Evolutionary conservation across 2,797 vertebrate genomes (phyloP).

Genomic region (Vespertilio murinus): DNA sequence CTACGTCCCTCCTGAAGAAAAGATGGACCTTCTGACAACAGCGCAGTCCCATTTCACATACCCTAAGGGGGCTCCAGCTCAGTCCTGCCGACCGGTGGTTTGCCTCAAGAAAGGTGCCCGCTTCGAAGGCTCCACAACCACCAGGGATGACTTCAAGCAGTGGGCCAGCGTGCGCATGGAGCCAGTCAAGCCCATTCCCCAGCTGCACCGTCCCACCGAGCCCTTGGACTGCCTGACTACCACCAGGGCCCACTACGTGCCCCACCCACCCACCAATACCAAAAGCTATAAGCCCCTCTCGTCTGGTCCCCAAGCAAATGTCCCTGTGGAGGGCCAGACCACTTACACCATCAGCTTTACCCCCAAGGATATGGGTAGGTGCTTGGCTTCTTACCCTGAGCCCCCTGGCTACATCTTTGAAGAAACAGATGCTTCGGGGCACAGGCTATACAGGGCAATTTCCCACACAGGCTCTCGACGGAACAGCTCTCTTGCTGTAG

Average conservation of each 20-base stretch:
- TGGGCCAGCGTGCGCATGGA: constrained; percentile 50
- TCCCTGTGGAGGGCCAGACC: constrained; percentile 67
- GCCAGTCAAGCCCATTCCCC: background rate
- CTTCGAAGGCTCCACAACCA: constrained; percentile 75
- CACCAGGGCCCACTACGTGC: constrained; percentile 69
- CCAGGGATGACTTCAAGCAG: constrained; percentile 78
- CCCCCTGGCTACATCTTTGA: constrained; percentile 72
- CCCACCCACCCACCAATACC: constrained; percentile 50
- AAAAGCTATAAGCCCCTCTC: constrained; percentile 76
- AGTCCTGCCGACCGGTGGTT: constrained; percentile 24
- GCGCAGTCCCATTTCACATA: constrained; percentile 68
- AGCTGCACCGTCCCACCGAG: constrained; percentile 64
- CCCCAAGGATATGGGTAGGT: constrained; percentile 71
- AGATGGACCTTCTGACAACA: constrained; percentile 80
- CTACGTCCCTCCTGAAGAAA: constrained; percentile 75
- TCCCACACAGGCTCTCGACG: background rate
- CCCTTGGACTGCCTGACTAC: constrained; percentile 76
- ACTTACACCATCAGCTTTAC: constrained; percentile 75
- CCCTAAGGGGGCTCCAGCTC: constrained; percentile 71
- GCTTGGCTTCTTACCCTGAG: constrained; percentile 74
- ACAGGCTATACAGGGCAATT: constrained; percentile 71
- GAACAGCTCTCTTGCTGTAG: background rate
- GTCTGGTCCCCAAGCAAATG: background rate
- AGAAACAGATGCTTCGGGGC: constrained; percentile 71
- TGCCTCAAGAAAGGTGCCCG: background rate